Evolutionary conservation across 2,797 vertebrate genomes (phyloP), one percentile per base, ranked within the genome.

Genomic region (Coracias cyanogaster): DNA sequence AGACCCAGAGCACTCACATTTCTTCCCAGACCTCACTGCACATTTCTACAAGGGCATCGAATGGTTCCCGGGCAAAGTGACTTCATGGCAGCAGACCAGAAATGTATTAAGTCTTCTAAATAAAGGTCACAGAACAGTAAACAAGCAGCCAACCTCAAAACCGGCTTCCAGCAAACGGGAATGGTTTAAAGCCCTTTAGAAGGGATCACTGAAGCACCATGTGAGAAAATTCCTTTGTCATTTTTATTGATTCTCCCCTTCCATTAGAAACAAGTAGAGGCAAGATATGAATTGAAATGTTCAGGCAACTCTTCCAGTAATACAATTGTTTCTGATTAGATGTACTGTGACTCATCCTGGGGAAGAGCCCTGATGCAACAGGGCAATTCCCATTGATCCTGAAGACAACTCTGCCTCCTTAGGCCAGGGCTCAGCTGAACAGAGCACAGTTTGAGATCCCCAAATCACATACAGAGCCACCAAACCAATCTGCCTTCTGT

Each of bases 331-430:
- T 94, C 85, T 95, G 81, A 95, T 90, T 87, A 96, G 93, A 80
- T 71, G 79, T 9, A 29, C 66, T 93, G 86, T 96, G 94, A 96
- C 91, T 96, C 96, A 97, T 92, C 72, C 65, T 25, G 54, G 37
- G 90, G 94, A 96, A 96, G 90, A 93, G 92, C 82, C 82, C 92
- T 97, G 94, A 96, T 93, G 91, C 88, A 96, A 94, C 2, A 92
- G 94, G 92, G 88, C 94, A 95, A 94, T 96, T 95, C 96, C 96
- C 96, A 96, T 93, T 92, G 90, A 97, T 97, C 94, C 9, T 69
- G 37, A 55, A 64, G 70, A 70, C 79, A 76, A 45, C 54, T 64
- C 65, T 82, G 60, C 48, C 31, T 48, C 12, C 82, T 35, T 35
- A 6, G 21, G 94, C 93, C 95, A 95, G 90, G 70, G 61, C 31